Conservation (phyloP, 2,888 invertebrate genomes). For the Ramazzottius varieornatus region DNA sequence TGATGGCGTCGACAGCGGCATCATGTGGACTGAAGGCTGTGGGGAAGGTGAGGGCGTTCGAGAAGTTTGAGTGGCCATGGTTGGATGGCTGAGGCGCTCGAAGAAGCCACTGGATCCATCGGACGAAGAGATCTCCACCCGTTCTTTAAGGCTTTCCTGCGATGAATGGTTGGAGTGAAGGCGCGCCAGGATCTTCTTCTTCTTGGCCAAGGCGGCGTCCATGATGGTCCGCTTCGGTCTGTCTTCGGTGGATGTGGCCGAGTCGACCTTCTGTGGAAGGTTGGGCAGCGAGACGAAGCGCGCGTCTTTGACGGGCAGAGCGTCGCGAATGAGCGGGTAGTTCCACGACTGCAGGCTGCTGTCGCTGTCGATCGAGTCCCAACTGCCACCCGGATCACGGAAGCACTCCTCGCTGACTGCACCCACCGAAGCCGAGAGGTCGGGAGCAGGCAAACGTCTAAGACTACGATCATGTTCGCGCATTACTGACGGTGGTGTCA, state of each 20-base stretch:
- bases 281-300: not conserved
- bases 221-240: not conserved
- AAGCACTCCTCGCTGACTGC: not conserved
- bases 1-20: not conserved
- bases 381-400: not conserved
- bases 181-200: not conserved
- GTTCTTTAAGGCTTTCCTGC: not conserved
- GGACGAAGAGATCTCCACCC: not conserved
- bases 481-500: not conserved
- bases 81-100: not conserved
- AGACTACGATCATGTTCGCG: not conserved
- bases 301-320: not conserved
- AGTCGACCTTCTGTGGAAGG: not conserved
- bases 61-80: not conserved
- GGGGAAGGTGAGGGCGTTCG: not conserved
- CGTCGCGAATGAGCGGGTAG: not conserved
- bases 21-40: not conserved
- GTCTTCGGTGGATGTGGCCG: not conserved
- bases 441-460: not conserved
- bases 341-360: not conserved
- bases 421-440: not conserved
- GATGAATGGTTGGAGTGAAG: not conserved
- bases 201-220: not conserved
- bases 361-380: constrained; percentile 4
- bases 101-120: not conserved